Evolutionary conservation across 2,888 invertebrate genomes (phyloP), one percentile per base, ranked within the genome.

Genomic region (Lasioglossum vierecki): DNA sequence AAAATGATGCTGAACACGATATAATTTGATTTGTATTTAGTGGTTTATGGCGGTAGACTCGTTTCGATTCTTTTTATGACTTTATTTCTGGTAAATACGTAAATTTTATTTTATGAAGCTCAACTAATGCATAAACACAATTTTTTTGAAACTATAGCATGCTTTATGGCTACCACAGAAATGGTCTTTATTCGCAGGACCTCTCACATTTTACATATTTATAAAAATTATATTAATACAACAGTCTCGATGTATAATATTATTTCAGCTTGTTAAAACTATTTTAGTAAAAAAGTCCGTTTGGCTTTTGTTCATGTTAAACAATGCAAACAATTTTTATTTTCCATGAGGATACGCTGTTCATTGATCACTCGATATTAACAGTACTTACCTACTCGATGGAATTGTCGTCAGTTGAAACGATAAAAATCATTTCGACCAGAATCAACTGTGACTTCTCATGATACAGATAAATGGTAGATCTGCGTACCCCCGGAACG

Each of bases 391-490:
- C 44, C 44, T 13, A 44, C 44, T 44, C 44, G 13, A 44, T 44
- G 0, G 2, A 44, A 44, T 44, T 44, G 11, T 44, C 44, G 13
- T 13, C 11, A 44, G 13, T 44, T 44, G 3, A 44, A 44, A 44
- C 11, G 30, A 75, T 57, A 68, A 49, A 49, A 68, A 74, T 44
- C 11, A 6, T 26, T 72, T 46, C 72, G 8, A 44, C 8, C 18
- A 18, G 53, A 74, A 68, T 30, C 26, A 15, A 30, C 41, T 74
- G 22, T 11, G 75, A 70, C 77, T 79, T 79, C 79, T 79, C 76
- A 68, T 79, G 84, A 79, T 72, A 68, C 53, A 41, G 30, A 66
- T 26, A 44, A 35, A 79, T 53, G 35, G n/a, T 13, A 39, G 30
- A 79, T 79, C n/a, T 72, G 46, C 18, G 49, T 44, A 53, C 74